Evolutionary conservation across 1,140 invertebrate species (phyloP), one percentile per base, ranked within the genome.

Genomic region (Teleopsis dalmanni): DNA sequence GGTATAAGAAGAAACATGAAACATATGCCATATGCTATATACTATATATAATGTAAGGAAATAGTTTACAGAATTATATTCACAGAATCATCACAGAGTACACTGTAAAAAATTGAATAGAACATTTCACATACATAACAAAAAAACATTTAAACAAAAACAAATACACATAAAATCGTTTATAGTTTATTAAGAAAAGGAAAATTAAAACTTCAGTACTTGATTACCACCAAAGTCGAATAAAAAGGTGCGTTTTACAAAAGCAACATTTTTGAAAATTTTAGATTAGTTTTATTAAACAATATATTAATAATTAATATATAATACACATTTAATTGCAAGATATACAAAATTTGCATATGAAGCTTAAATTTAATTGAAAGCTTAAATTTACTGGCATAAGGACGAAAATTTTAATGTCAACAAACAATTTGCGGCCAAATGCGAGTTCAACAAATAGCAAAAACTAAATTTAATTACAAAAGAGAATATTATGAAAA

Each of bases 161-260:
- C 34, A 36, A 14, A 36, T 8, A 5, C n/a, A 23, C 18, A 41
- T 5, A 41, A 19, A 40, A 22, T 4, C n/a, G 22, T 9, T 5
- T 23, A 26, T 19, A 43, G 26, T 26, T 19, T 25, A 43, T 43
- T 27, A n/a, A n/a, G n/a, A n/a, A n/a, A n/a, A n/a, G n/a, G n/a
- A n/a, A n/a, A n/a, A n/a, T n/a, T n/a, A n/a, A n/a, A n/a, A n/a
- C n/a, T n/a, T n/a, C n/a, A n/a, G n/a, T n/a, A n/a, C n/a, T n/a
- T n/a, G n/a, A n/a, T n/a, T n/a, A n/a, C n/a, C n/a, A n/a, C n/a
- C n/a, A 48, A 48, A 29, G 50, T 52, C 50, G 50, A 52, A 52
- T 44, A 48, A 23, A 52, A 52, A 43, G 50, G 50, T 52, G 45
- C 50, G 49, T 50, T 43, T 22, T 22, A 21, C 26, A 37, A 13